Base-by-base conservation (phyloP, 2,888 invertebrate genomes). In the Resseliella maxima region DNA sequence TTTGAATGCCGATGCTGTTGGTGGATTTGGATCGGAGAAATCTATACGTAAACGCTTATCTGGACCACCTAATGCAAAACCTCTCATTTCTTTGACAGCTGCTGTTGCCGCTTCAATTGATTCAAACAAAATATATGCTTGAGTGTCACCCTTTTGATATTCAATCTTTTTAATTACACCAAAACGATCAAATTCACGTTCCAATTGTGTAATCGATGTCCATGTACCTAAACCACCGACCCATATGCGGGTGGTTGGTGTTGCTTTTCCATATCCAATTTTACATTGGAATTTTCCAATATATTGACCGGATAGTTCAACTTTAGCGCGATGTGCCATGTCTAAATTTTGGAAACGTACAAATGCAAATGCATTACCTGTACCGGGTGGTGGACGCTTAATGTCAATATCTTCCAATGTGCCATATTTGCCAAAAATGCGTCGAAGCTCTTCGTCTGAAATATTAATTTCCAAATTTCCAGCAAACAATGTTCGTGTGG, bases 391-490 rank as follows among this genome's bases (percentile, higher is more conserved):
- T 0, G 99, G 99, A 45, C 98, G 93, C 90, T 99, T 99, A 86
- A 99, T 99, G 89, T 99, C 99, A 89, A 99, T 97, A 89, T 99
- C 99, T 90, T 99, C 99, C 24, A 99, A 97, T 87, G 96, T 94
- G 64, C 99, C 99, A 91, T 97, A 99, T 87, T 97, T 94, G 50
- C 97, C 97, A 92, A 99, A 99, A 87, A 99, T 98, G 87, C 98
- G 93, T 18, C 97, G 93, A n/a, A 99, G 92, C 90, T 98, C 98
- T 88, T 97, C 97, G 90, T 99, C 98, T 0, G 97, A 96, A 88
- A 99, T 99, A 89, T 98, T 97, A n/a, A 98, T 97, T 92, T 99
- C 99, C 88, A 99, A 93, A 91, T 99, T 99, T 81, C 99, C 99
- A 85, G 99, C 98, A 92, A 99, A 99, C 15, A 99, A 92, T 0